Evolutionary conservation across 2,113 vertebrate species (phyloP).

Genomic region (human (Homo sapiens)): GRCh38 chr15:95519001-95519500

Average conservation of each 20-base stretch:
- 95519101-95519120: background rate
- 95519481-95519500: background rate
- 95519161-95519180: background rate
- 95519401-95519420: fast-evolving
- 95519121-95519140: background rate
- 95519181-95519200: background rate
- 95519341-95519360: background rate
- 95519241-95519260: background rate
- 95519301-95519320: background rate
- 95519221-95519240: background rate
- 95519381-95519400: background rate
- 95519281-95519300: background rate
- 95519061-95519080: background rate
- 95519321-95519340: background rate
- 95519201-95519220: background rate
- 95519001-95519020: background rate
- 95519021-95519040: background rate
- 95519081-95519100: background rate
- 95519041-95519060: background rate
- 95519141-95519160: background rate
- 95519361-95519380: too few species aligned
- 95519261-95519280: background rate
- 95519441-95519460: background rate
- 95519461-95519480: background rate
- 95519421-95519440: background rate